These are phyloP conservation scores for Muraenolepis orangiensis DNA, from an alignment of 2,797 vertebrate genomes.

Conservation along the genomic window DNA sequence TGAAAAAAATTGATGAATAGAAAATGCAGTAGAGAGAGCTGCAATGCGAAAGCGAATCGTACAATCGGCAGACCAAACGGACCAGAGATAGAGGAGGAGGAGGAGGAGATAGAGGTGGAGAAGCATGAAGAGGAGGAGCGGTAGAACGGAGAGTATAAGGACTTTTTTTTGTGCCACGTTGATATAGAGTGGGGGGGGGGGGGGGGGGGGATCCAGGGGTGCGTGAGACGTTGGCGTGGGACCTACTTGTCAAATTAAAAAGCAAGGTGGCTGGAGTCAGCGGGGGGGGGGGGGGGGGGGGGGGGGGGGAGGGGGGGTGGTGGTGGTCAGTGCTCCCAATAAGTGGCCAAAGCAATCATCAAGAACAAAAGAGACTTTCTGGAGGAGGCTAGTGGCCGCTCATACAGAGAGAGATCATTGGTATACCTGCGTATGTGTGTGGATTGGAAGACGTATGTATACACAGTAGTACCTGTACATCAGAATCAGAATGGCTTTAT, in stretches of 20 bases:
- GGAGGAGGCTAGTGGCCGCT: constrained; percentile 26
- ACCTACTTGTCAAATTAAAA: constrained; percentile 69
- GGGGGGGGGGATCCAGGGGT: constrained; percentile 18
- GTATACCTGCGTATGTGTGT: constrained; percentile 6
- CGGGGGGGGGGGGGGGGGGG: too few relatives aligned
- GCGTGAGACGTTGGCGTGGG: constrained; percentile 52
- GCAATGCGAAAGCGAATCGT: constrained; percentile 30
- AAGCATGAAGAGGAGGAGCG: neutral
- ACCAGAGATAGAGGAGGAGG: neutral
- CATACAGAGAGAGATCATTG: constrained; percentile 14
- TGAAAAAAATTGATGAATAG: too few relatives aligned
- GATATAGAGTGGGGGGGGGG: constrained; percentile 36
- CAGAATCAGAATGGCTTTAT: too few relatives aligned
- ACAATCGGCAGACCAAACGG: neutral
- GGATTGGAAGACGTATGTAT: neutral
- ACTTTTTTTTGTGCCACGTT: constrained; percentile 46
- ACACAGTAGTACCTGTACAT: neutral
- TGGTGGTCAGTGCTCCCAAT: constrained; percentile 49
- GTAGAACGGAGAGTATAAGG: constrained; percentile 19
- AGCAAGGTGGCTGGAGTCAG: constrained; percentile 45
- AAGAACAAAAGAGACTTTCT: constrained; percentile 47
- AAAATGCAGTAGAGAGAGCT: constrained; percentile 39
- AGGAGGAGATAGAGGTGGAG: neutral
- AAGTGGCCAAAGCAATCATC: constrained; percentile 56
- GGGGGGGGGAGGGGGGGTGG: too few relatives aligned